These are phyloP conservation scores for Phylloscopus trochiloides DNA, from an alignment of 2,113 vertebrate species.

Conservation along the genomic window DNA sequence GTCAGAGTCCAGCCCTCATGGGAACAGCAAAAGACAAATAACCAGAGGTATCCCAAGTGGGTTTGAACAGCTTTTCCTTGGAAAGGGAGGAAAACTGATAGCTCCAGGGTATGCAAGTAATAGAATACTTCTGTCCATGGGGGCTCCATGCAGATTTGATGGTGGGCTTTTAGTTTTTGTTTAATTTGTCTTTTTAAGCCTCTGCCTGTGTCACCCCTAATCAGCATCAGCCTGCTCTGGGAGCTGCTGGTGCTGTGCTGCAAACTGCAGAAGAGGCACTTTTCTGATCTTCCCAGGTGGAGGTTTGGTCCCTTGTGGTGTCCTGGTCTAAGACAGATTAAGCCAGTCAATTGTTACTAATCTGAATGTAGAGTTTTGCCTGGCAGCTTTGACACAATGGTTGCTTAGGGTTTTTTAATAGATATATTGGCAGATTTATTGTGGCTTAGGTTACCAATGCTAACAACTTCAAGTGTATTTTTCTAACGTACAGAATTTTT, in stretches of 20 bases:
- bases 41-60: accelerated
- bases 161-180: not conserved
- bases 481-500: not conserved
- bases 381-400: not conserved
- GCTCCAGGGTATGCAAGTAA: not conserved
- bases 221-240: not conserved
- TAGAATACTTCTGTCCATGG: not conserved
- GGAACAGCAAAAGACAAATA: not conserved
- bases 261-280: accelerated
- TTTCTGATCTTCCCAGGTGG: not conserved
- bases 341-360: not conserved
- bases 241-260: not conserved
- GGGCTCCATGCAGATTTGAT: not conserved
- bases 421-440: not conserved
- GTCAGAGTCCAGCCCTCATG: not conserved
- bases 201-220: not conserved
- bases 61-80: not conserved
- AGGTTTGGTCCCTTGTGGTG: not conserved
- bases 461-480: not conserved
- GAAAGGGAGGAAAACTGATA: not conserved
- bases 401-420: not conserved
- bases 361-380: not conserved
- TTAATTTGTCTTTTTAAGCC: not conserved
- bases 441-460: not conserved
- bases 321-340: not conserved